These are phyloP conservation scores for Dicerorhinus sumatrensis DNA, from an alignment of 2,113 vertebrate species.

Conservation along the genomic window DNA sequence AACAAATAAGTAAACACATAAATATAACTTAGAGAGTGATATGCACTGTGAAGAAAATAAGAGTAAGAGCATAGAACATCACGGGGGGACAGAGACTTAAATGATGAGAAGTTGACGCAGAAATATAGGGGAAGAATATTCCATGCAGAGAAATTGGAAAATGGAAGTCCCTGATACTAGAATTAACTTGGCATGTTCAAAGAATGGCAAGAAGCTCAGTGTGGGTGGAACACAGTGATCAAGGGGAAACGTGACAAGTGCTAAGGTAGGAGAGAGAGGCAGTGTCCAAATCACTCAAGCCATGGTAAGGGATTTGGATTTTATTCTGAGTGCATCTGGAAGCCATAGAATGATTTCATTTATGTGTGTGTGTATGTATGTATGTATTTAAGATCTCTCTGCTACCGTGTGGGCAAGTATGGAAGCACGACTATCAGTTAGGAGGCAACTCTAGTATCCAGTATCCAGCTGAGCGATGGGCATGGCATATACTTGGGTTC, in stretches of 20 bases:
- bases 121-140: neutral
- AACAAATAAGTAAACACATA: too few relatives aligned
- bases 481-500: neutral
- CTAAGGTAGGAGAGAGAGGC: neutral
- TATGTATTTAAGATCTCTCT: too few relatives aligned
- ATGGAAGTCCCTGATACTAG: neutral
- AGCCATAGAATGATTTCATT: too few relatives aligned
- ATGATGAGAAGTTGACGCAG: neutral
- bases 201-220: neutral
- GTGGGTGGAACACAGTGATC: neutral
- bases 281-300: neutral
- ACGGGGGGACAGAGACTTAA: neutral
- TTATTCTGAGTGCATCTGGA: too few relatives aligned
- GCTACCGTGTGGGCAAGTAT: too few relatives aligned
- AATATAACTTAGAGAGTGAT: neutral
- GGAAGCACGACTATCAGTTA: too few relatives aligned
- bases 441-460: neutral
- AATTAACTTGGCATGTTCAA: neutral
- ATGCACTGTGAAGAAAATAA: neutral
- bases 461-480: rapidly evolving
- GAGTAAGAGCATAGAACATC: neutral
- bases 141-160: neutral
- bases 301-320: neutral
- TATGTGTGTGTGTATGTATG: too few relatives aligned
- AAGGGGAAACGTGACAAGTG: rapidly evolving